Conservation (phyloP, 2,888 invertebrate species). For the Plebejus argus region DNA sequence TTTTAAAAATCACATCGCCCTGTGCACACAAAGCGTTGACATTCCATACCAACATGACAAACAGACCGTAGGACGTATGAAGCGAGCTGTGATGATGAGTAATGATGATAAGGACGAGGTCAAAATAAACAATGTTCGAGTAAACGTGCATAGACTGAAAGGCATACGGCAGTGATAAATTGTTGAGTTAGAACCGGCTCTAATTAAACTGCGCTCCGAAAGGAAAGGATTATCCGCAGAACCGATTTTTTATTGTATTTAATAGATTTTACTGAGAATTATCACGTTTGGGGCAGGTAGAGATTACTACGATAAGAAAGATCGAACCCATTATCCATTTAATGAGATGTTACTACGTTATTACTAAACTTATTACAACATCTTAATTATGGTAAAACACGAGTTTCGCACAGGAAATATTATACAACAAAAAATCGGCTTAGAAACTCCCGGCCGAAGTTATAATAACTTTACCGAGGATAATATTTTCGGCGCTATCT, state of each 20-base stretch:
- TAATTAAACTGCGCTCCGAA: constrained; percentile 21
- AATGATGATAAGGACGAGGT: constrained; percentile 5
- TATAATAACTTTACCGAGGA: constrained; percentile 18
- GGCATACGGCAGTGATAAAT: constrained; percentile 29
- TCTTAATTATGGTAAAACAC: neutral
- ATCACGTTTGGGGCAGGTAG: neutral
- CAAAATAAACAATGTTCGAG: constrained; percentile 26
- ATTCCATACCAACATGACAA: neutral
- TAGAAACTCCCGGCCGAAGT: neutral
- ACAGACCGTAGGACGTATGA: neutral
- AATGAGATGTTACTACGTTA: neutral
- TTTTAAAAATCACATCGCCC: too few species aligned
- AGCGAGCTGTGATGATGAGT: constrained; percentile 2
- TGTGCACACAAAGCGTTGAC: neutral
- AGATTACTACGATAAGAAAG: neutral
- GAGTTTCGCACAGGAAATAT: neutral
- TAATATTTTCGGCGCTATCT: constrained; percentile 12
- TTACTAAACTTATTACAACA: constrained; percentile 6
- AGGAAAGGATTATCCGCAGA: neutral
- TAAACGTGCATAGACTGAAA: constrained; percentile 27
- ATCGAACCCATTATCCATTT: neutral
- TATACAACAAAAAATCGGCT: neutral
- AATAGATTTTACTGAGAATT: neutral
- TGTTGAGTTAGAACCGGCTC: neutral
- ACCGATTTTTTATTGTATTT: constrained; percentile 1